These are phyloP conservation scores for Picathartes gymnocephalus DNA, from an alignment of 2,113 vertebrate species.

Conservation along the genomic window DNA sequence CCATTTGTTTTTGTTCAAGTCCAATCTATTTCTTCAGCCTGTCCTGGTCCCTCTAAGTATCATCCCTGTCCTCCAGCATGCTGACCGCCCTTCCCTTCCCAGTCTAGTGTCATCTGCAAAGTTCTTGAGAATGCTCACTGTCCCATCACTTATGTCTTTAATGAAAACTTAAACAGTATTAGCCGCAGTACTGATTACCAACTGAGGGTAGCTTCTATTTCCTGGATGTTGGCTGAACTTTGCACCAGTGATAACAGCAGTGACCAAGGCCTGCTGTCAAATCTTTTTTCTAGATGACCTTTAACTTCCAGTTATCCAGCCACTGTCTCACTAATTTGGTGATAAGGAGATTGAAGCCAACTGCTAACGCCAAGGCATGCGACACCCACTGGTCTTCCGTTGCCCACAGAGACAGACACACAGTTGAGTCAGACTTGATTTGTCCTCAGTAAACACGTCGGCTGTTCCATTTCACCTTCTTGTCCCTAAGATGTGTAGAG, in stretches of 20 bases:
- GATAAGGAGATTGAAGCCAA: background rate
- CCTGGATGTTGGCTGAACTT: background rate
- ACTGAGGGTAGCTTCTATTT: background rate
- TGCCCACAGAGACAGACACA: background rate
- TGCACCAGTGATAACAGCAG: background rate
- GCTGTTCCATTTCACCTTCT: background rate
- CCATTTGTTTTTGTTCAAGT: background rate
- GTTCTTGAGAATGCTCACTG: background rate
- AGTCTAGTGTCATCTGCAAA: background rate
- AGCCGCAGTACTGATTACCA: background rate
- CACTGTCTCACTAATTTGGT: background rate
- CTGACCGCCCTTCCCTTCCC: background rate
- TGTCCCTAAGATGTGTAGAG: background rate
- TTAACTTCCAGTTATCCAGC: background rate
- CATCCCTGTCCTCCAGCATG: background rate
- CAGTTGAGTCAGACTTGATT: background rate
- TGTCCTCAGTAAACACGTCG: background rate
- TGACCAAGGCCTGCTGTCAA: background rate
- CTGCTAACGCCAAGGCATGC: background rate
- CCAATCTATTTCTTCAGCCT: background rate
- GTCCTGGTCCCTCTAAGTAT: background rate
- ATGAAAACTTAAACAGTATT: background rate
- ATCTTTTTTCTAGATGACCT: background rate
- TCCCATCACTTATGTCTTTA: background rate
- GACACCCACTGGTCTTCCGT: background rate